phyloP scores from a whole-genome alignment of 2,113 vertebrate species.

The Isurus oxyrinchus region DNA sequence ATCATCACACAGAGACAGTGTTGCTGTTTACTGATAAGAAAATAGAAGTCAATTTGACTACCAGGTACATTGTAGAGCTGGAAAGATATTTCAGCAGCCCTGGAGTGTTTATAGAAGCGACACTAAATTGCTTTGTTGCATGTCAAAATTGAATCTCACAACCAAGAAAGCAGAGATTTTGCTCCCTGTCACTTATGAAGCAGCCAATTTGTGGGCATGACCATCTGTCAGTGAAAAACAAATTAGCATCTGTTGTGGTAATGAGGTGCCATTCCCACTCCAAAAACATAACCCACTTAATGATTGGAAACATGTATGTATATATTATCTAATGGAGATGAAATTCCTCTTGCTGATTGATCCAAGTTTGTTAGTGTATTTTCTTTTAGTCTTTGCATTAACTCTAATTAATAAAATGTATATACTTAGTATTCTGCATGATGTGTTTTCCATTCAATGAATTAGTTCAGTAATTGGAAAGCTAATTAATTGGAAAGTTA shows the following conservation, averaged over 20 bases:
- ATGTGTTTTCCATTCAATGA: neutral
- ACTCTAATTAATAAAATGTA: neutral
- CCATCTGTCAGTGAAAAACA: constrained; percentile 27
- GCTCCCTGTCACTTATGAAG: neutral
- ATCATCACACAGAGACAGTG: neutral
- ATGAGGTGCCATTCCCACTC: constrained; percentile 15
- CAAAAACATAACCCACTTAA: constrained; percentile 13
- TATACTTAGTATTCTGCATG: neutral
- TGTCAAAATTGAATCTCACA: neutral
- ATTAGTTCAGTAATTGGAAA: neutral
- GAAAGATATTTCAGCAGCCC: neutral
- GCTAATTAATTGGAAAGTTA: neutral
- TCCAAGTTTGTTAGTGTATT: neutral
- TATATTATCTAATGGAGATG: neutral
- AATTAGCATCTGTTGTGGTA: constrained; percentile 26
- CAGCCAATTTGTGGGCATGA: neutral
- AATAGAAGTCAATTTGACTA: neutral
- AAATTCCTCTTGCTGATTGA: neutral
- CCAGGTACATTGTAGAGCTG: neutral
- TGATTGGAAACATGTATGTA: neutral
- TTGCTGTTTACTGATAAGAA: neutral
- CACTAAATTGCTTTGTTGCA: neutral
- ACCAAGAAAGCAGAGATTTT: neutral
- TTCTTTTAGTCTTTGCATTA: neutral
- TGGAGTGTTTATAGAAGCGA: constrained; percentile 2